Evolutionary conservation across 1,140 invertebrate species (phyloP).

Genomic region (Akabosia matsudoensis): DNA sequence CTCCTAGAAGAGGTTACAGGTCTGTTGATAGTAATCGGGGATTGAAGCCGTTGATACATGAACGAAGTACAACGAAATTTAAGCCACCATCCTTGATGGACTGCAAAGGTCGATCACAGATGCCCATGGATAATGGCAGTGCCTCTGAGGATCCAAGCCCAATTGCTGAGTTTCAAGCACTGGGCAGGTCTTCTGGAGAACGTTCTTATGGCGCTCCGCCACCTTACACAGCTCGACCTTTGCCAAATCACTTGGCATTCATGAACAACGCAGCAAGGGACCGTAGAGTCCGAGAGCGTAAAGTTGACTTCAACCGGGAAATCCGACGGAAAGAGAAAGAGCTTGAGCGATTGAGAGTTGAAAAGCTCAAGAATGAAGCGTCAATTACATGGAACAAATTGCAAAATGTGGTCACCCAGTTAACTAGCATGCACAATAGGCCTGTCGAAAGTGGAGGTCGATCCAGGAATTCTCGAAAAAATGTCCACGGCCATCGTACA

Average conservation of each 20-base stretch:
- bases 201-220: neutral
- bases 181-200: neutral
- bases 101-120: too few species aligned
- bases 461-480: too few species aligned
- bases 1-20: too few species aligned
- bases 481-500: too few species aligned
- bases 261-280: neutral
- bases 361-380: neutral
- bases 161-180: neutral
- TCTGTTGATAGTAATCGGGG: too few species aligned
- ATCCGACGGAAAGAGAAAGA: neutral
- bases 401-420: neutral
- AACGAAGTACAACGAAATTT: too few species aligned
- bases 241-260: neutral
- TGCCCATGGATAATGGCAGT: too few species aligned
- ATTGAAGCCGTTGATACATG: too few species aligned
- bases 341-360: neutral
- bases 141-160: neutral
- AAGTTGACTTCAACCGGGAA: neutral
- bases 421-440: too few species aligned
- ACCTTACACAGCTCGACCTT: neutral
- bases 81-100: too few species aligned
- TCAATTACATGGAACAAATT: neutral
- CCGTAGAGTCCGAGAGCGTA: neutral
- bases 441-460: too few species aligned